Base-by-base conservation (phyloP, 2,888 invertebrate genomes). In the Panorpa germanica region DNA sequence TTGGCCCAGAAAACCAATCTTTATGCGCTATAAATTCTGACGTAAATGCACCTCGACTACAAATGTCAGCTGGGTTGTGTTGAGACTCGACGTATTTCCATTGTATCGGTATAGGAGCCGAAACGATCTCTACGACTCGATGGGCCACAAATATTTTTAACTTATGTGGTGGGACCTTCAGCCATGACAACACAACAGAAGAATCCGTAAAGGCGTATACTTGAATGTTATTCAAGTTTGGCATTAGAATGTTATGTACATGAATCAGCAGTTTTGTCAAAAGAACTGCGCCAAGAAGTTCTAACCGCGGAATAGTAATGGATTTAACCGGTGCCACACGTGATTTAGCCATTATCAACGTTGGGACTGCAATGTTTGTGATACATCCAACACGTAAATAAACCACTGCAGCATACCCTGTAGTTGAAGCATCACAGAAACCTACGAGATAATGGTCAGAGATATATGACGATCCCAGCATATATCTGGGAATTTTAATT, bases 241-340 rank as follows among this genome's bases (percentile, higher is more conserved):
- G 22, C 5, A 40, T 37, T n/a, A 32, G 4, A 7, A 30, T 27
- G 11, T n/a, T n/a, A n/a, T n/a, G n/a, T n/a, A 41, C 26, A 20
- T 39, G 41, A 4, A 13, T 16, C 18, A 32, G 37, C 10, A 45
- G 31, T 25, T 38, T 34, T 22, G 40, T 31, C 23, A 37, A 38
- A 19, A 43, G 12, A 13, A 43, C 28, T 2, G 41, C 42, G 3
- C 37, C 43, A 23, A 41, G 43, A 2, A 45, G 31, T 24, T 46
- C 45, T 3, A 44, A 25, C 4, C 43, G 38, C 2, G 44, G 43
- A 9, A 45, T 38, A 4, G 35, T 39, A 5, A 33, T 29, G 3
- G 40, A 29, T 27, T 41, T 41, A 2, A 38, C 5, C 0, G 43
- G 40, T 2, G 44, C 42, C 3, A 44, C 39, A 14, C 37, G 39